Evolutionary conservation across 2,797 vertebrate species (phyloP), one percentile per base, ranked within the genome.

Genomic region (Falco berigora): DNA sequence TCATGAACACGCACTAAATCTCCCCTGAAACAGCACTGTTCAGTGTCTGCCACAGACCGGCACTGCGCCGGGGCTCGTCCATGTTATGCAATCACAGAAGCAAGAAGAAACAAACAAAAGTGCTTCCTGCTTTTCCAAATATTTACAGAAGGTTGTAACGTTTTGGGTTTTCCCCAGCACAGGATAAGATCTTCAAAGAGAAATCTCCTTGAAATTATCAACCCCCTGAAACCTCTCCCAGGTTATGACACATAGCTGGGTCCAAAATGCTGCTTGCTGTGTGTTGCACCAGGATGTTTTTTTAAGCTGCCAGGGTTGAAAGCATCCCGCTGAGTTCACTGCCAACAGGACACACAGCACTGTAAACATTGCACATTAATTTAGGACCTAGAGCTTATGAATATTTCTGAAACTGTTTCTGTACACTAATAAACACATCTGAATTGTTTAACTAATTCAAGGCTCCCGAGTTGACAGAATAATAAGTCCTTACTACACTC

Each of bases 381-480:
- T 55, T 34, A 64, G 67, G 71, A 93, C 77, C 49, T 30, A 9
- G 5, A 44, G 71, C 56, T 93, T 64, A 36, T 8, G 44, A 91
- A 25, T 52, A 59, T 63, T 75, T 75, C 72, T 66, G 66, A 86
- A 91, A 67, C 36, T 59, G 21, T n/a, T 91, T 68, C 82, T 75
- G 53, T 72, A 66, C 56, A 62, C 63, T 11, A 62, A 55, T 44
- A 93, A 96, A 90, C 52, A 62, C 27, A 36, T 44, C 79, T 74
- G 30, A 55, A 77, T 94, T 81, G 58, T 81, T 81, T 92, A 91
- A 87, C 74, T 91, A 71, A 77, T 64, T 67, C 56, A 63, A 77
- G 30, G 74, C 58, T 67, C 53, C n/a, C 64, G 61, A 83, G 55
- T 19, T 53, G 89, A 78, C 59, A 71, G 77, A 84, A 42, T 61